Base-by-base conservation (phyloP, 2,797 vertebrate species). In the Pampus argenteus region DNA sequence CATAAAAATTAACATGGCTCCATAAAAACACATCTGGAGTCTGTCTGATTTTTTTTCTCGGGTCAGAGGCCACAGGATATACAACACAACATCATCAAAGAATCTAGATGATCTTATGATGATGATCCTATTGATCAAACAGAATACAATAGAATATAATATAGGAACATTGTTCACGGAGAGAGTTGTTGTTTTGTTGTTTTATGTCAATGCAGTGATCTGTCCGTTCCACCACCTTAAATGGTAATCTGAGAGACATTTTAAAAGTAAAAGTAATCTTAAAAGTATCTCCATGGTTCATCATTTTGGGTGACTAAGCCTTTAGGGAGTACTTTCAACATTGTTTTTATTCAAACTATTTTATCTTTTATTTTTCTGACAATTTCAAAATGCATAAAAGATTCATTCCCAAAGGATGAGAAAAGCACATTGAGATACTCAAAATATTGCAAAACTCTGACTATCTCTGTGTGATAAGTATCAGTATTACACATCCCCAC, bases 71-170 rank as follows among this genome's bases (percentile, higher is more conserved):
- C 66, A 55, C 69, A 67, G 74, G 83, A 87, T 88, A 86, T 85
- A 88, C 82, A 82, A 86, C 69, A 61, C 83, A 82, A 86, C 69
- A 61, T 81, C 82, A 88, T 89, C 87, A 91, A 86, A 84, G 80
- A 74, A 69, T 76, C 81, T 83, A 81, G 78, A 88, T 84, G 88
- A 91, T 84, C 89, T n/a, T n/a, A n/a, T n/a, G n/a, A n/a, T n/a
- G n/a, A n/a, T n/a, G n/a, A n/a, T n/a, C n/a, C n/a, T n/a, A n/a
- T n/a, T n/a, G n/a, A n/a, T n/a, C n/a, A n/a, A n/a, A n/a, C n/a
- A n/a, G n/a, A n/a, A n/a, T n/a, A n/a, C n/a, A n/a, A n/a, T n/a
- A n/a, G n/a, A n/a, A n/a, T n/a, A n/a, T n/a, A n/a, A n/a, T n/a
- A n/a, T n/a, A n/a, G n/a, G n/a, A n/a, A 22, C 14, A 44, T 9